Evolutionary conservation across 2,113 vertebrate genomes (phyloP).

Genomic region (Xerus inauris): DNA sequence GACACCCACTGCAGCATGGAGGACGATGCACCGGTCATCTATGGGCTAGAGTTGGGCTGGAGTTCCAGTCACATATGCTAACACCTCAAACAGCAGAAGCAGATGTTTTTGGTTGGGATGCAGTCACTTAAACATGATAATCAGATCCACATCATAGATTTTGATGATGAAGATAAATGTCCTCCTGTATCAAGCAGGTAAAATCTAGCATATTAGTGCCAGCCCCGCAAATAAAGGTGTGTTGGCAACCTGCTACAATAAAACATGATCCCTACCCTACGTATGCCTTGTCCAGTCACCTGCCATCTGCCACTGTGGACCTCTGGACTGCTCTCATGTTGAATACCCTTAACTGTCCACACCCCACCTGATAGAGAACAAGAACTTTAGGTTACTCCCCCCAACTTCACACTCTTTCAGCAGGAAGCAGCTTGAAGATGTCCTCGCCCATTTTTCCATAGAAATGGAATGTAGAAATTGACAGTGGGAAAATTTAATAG

Average conservation of each 20-base stretch:
- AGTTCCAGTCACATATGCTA: slow-evolving; percentile 97
- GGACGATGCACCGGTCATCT: slow-evolving; percentile 97
- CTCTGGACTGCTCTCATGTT: too few species aligned
- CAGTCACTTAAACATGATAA: slow-evolving; percentile 99
- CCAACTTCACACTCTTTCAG: too few species aligned
- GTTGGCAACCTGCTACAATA: slow-evolving; percentile 97
- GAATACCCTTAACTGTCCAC: too few species aligned
- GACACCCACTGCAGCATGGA: slow-evolving; percentile 87
- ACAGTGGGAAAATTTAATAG: too few species aligned
- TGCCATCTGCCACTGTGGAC: too few species aligned
- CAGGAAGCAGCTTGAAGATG: too few species aligned
- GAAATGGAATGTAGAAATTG: too few species aligned
- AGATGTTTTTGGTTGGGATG: slow-evolving; percentile 96
- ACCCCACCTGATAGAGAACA: too few species aligned
- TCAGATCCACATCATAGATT: slow-evolving; percentile 99
- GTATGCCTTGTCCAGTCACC: too few species aligned
- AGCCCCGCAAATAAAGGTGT: slow-evolving; percentile 97
- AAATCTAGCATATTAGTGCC: slow-evolving; percentile 97
- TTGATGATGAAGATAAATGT: slow-evolving; percentile 99
- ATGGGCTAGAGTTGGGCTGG: slow-evolving; percentile 98
- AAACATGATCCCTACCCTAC: slow-evolving; percentile 74
- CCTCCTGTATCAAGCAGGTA: slow-evolving; percentile 96
- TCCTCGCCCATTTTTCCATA: too few species aligned
- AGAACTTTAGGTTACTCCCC: too few species aligned
- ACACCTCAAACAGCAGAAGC: slow-evolving; percentile 97